Evolutionary conservation across 2,113 vertebrate genomes (phyloP), one percentile per base, ranked within the genome.

Genomic region (Hemicordylus capensis): DNA sequence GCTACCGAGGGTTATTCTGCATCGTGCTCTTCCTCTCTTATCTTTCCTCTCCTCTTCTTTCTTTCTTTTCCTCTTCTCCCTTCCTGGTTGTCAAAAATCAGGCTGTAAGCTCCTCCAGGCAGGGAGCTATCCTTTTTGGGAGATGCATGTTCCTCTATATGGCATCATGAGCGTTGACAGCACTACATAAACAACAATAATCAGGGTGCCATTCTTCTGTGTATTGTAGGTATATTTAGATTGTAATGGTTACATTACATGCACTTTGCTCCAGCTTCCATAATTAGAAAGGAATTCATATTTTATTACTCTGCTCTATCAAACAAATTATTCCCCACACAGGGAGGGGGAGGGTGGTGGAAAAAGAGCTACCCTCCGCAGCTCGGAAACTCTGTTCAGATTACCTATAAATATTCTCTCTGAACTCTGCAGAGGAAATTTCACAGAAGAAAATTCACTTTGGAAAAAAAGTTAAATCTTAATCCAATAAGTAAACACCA

Each of bases 291-390:
- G 63, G 75, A 86, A 93, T 90, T 89, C 61, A 82, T 48, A 12
- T 17, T 8, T 88, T 89, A 87, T 73, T 70, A 85, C 63, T 69
- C 31, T 56, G 44, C 28, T 87, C 11, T 86, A 90, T 91, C 90
- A 93, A 78, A 92, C 88, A 94, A 91, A 90, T 94, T 89, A 76
- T 82, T 91, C 89, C 85, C 82, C 89, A 69, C 85, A 83, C 82
- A n/a, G 58, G 19, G 86, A 63, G 74, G 28, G 39, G 54, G 64
- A 31, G 42, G 63, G 20, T 4, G 24, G 48, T 20, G 22, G 31
- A 28, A 69, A 80, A 31, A 8, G 28, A 69, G 66, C 76, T 22
- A 63, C 73, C 12, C 84, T 78, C 72, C 12, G 58, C 64, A 0
- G 0, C 61, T 78, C 48, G 88, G 91, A 92, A 90, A 90, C 78